phyloP scores from a whole-genome alignment of 2,797 vertebrate genomes.

The Aldrovandia affinis region DNA sequence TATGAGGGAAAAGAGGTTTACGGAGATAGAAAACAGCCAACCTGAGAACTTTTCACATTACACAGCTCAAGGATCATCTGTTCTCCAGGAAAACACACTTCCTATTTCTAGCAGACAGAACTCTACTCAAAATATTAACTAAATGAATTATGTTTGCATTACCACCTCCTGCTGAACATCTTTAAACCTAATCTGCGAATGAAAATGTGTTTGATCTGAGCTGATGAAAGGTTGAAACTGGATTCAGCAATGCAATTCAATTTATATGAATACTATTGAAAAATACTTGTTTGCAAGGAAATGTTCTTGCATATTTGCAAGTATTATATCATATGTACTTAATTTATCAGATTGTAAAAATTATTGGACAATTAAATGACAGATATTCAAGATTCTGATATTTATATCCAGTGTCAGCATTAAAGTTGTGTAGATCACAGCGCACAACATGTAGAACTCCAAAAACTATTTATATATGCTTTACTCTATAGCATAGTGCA shows the following conservation, averaged over 20 bases:
- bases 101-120: not conserved
- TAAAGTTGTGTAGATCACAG: too few species aligned
- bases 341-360: too few species aligned
- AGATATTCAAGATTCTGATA: too few species aligned
- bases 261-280: too few species aligned
- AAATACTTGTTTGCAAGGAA: too few species aligned
- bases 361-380: too few species aligned
- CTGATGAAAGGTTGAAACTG: not conserved
- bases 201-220: not conserved
- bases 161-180: not conserved
- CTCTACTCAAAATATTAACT: constrained; percentile 7
- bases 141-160: constrained; percentile 21
- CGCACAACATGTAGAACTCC: too few species aligned
- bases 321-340: too few species aligned
- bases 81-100: not conserved
- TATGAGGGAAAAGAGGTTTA: not conserved
- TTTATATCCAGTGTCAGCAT: too few species aligned
- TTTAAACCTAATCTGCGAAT: not conserved
- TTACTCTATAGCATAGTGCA: not conserved
- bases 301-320: too few species aligned
- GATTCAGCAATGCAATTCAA: not conserved
- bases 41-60: constrained; percentile 13
- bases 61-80: not conserved
- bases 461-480: too few species aligned
- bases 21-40: constrained; percentile 22